Base-by-base conservation (phyloP, 2,888 invertebrate genomes). In the Hecatera dysodea region DNA sequence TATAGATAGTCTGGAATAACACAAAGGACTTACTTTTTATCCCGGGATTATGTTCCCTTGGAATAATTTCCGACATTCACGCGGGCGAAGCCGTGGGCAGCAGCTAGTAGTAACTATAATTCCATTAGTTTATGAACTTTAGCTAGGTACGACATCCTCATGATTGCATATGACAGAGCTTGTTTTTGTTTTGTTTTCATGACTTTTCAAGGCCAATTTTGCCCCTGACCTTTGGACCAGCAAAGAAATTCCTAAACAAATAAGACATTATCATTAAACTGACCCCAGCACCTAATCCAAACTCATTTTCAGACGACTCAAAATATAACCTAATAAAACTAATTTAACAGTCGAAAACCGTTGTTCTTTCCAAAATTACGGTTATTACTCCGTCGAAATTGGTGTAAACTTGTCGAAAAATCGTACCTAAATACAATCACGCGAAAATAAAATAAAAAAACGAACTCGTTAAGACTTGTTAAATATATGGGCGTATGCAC, bases 391-490 rank as follows among this genome's bases (percentile, higher is more conserved):
- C 50, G 56, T 69, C 81, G 70, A 84, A 87, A 87, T 86, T 77
- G 81, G 84, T 89, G 88, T 89, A 86, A 89, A 89, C 75, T 88
- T 88, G 85, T 87, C 69, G 86, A 87, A 89, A 87, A 75, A 75
- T 74, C 71, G 29, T 72, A 68, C 81, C 81, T 81, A 88, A 89
- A 90, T 89, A 86, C 87, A 84, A 88, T 87, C 93, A 93, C 91
- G 93, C 92, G 83, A 93, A 90, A 90, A 89, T 88, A 90, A 91
- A 92, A 92, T 92, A 92, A 92, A 92, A 72, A 85, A 91, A 87
- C 78, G 84, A 89, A 90, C 90, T 90, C 84, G 89, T 90, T 90
- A 87, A 83, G 83, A 86, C 83, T 88, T 87, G 88, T 89, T 88
- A 88, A 88, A 87, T 87, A 89, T 90, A 90, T 87, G 90, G 86